A percentile compares a stretch with the other conserved stretches of the same genome.
Conservation (phyloP, 1,140 invertebrate species). For the Eueides isabella region DNA sequence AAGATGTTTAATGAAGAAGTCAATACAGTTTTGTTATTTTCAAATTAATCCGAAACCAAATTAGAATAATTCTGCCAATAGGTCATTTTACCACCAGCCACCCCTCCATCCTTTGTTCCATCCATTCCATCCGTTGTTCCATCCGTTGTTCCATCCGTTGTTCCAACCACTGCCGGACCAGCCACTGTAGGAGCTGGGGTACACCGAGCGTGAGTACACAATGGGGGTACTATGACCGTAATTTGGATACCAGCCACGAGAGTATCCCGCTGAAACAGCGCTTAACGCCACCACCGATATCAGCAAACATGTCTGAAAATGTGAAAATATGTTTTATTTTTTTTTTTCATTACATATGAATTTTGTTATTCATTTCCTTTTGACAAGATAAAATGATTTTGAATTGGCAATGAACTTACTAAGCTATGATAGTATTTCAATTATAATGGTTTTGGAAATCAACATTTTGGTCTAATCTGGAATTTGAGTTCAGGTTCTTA, state of each 20-base stretch:
- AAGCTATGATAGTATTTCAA: too few relatives aligned
- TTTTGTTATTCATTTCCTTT: too few relatives aligned
- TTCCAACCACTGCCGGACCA: neutral
- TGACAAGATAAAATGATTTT: neutral
- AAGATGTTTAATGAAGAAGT: too few relatives aligned
- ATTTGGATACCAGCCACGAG: slow-evolving; percentile 43
- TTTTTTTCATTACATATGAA: too few relatives aligned
- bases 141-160: slow-evolving; percentile 28
- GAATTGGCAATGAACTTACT: too few relatives aligned
- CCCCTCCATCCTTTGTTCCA: slow-evolving; percentile 35
- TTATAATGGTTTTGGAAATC: too few relatives aligned
- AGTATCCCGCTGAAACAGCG: slow-evolving; percentile 47
- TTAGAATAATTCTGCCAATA: neutral
- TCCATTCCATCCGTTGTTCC: slow-evolving; percentile 24
- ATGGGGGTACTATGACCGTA: neutral
- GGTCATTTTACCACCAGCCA: slow-evolving; percentile 35
- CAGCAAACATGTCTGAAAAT: slow-evolving; percentile 42
- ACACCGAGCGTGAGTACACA: neutral
- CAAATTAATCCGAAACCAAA: neutral
- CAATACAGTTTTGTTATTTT: too few relatives aligned
- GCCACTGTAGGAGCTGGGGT: neutral
- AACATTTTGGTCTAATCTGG: too few relatives aligned
- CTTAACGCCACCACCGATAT: slow-evolving; percentile 44
- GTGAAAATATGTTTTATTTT: neutral
- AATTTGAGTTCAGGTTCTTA: too few relatives aligned